Evolutionary conservation across 1,140 invertebrate genomes (phyloP).

Genomic region (Mizuhopecten yessoensis): DNA sequence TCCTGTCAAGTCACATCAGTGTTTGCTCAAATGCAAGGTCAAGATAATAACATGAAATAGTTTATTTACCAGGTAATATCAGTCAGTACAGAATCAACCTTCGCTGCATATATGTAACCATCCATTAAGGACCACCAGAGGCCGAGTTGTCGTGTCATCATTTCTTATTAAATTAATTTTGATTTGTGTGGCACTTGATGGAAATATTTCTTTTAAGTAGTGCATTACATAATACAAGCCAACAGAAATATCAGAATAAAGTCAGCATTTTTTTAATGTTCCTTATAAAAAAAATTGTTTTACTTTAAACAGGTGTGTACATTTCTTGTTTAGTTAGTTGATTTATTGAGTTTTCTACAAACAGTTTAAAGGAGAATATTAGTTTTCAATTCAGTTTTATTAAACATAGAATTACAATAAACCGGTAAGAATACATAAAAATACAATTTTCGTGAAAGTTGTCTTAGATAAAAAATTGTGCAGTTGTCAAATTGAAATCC

Average conservation of each 20-base stretch:
- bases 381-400: neutral
- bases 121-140: neutral
- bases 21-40: neutral
- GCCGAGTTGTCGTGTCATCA: neutral
- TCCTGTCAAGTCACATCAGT: neutral
- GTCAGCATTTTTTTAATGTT: neutral
- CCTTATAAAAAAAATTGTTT: neutral
- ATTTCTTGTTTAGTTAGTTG: neutral
- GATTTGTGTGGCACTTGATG: slow-evolving; percentile 18
- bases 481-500: neutral
- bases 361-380: neutral
- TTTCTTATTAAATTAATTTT: slow-evolving; percentile 36
- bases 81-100: neutral
- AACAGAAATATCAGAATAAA: neutral
- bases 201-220: too few relatives aligned
- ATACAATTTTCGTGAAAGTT: neutral
- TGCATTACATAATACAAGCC: neutral
- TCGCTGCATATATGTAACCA: neutral
- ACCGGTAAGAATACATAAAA: neutral
- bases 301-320: neutral
- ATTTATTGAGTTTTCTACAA: neutral
- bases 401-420: neutral
- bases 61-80: neutral
- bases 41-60: neutral
- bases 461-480: neutral